phyloP scores from a whole-genome alignment of 2,888 invertebrate species.

The Mamestra brassicae region DNA sequence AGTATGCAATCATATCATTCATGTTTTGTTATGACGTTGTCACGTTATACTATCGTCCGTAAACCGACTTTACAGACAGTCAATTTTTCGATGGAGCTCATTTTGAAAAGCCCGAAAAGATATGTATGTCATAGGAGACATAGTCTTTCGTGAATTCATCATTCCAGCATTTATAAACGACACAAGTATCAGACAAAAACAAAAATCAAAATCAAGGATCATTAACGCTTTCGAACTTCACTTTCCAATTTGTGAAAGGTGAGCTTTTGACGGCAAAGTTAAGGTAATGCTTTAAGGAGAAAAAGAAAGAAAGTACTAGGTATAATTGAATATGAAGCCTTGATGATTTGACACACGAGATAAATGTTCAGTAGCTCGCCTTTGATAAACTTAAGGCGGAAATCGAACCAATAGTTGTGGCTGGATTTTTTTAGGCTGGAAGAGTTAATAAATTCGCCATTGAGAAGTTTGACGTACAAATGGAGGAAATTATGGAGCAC shows the following conservation, averaged over 20 bases:
- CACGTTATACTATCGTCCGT: no score
- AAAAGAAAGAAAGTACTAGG: slow-evolving; percentile 1
- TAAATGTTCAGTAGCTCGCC: no score
- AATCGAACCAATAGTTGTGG: neutral
- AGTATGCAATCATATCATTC: no score
- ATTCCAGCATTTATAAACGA: slow-evolving; percentile 3
- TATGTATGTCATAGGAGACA: neutral
- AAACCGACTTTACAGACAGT: no score
- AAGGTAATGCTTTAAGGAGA: slow-evolving; percentile 10
- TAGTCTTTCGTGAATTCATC: neutral
- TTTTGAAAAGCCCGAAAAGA: neutral
- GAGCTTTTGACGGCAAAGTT: slow-evolving; percentile 11
- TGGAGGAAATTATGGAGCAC: neutral
- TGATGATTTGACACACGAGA: neutral
- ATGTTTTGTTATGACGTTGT: no score
- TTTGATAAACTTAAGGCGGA: neutral
- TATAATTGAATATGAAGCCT: slow-evolving; percentile 1
- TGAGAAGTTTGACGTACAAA: neutral
- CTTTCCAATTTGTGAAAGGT: slow-evolving; percentile 62
- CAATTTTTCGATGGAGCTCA: neutral
- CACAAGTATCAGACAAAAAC: neutral
- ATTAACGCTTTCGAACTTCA: slow-evolving; percentile 45
- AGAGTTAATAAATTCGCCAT: neutral
- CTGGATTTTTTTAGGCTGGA: neutral
- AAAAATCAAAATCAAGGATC: slow-evolving; percentile 20